phyloP scores from a whole-genome alignment of 2,888 invertebrate species.

The Lasius fuliginosus region DNA sequence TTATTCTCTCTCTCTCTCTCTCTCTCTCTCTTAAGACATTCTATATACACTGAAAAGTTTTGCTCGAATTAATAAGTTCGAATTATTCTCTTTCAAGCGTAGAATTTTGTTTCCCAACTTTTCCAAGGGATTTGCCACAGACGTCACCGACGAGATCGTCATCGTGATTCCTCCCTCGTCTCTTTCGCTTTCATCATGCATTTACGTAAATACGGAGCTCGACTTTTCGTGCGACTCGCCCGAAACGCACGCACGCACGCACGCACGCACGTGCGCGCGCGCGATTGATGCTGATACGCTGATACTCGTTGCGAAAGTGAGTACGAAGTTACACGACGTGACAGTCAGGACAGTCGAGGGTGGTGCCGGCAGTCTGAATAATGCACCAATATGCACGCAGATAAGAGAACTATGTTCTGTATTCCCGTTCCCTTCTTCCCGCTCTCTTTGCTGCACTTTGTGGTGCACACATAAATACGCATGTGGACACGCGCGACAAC shows the following conservation, averaged over 20 bases:
- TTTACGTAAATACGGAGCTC: conserved; percentile 26
- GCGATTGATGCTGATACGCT: conserved; percentile 63
- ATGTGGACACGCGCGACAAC: conserved; percentile 35
- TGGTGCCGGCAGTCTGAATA: conserved; percentile 65
- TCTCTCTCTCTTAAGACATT: neutral
- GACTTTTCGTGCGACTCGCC: conserved; percentile 41
- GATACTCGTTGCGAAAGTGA: conserved; percentile 38
- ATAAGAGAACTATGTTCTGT: conserved; percentile 67
- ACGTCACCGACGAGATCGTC: conserved; percentile 5
- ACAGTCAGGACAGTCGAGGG: conserved; percentile 55
- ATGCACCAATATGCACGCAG: conserved; percentile 72
- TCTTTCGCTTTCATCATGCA: conserved; percentile 20
- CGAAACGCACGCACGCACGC: conserved; percentile 61
- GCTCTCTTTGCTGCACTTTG: neutral
- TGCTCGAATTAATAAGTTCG: neutral
- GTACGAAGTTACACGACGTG: conserved; percentile 48
- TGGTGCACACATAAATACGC: conserved; percentile 45
- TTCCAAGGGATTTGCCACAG: neutral
- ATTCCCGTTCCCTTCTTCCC: neutral
- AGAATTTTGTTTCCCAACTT: neutral
- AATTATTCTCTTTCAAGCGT: neutral
- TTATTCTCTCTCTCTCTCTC: neutral
- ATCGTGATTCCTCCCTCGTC: conserved; percentile 31
- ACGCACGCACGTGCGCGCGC: conserved; percentile 49
- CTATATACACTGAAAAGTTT: neutral